Base-by-base conservation (phyloP, 2,888 invertebrate species). In the Formica aserva region DNA sequence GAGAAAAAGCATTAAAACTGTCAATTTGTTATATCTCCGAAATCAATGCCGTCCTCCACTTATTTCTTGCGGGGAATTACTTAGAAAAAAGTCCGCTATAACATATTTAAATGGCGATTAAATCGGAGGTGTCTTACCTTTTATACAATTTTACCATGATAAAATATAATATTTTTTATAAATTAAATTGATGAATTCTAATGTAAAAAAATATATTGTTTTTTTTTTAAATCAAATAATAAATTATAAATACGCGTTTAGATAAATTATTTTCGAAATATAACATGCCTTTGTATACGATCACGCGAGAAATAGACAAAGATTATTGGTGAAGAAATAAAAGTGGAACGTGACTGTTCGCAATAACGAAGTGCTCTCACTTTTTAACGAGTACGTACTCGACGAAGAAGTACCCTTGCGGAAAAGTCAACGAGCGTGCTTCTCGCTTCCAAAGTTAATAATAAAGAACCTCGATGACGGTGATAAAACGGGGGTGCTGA, bases 301-400 rank as follows among this genome's bases (percentile, higher is more conserved):
- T 65, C 6, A 18, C 15, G 9, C 18, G 38, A 22, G 22, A 57
- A 41, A 29, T n/a, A 15, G 38, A 1, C 13, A 22, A 55, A 71
- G 26, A n/a, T 67, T 52, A 38, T 13, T 3, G 26, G 13, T 67
- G 52, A 86, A 83, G 88, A 89, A 90, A 91, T 87, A 89, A 89
- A 93, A 91, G 88, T 91, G 89, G 90, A 90, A 86, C 91, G 88
- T 88, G 91, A 87, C 91, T 91, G 90, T 89, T 86, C 85, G 60
- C 83, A 52, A 60, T 65, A 67, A 57, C 32, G 18, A 57, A 86
- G 86, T 35, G 55, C 84, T 82, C 89, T 89, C 87, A 85, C 65
- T 75, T 90, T 89, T 90, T 85, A 87, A 85, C 82, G 84, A 87
- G 83, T 71, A 65, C 82, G 85, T 66, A 65, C 77, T 76, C 63